These are phyloP conservation scores for Agrochola lota DNA, from an alignment of 2,888 invertebrate genomes.

Conservation along the genomic window DNA sequence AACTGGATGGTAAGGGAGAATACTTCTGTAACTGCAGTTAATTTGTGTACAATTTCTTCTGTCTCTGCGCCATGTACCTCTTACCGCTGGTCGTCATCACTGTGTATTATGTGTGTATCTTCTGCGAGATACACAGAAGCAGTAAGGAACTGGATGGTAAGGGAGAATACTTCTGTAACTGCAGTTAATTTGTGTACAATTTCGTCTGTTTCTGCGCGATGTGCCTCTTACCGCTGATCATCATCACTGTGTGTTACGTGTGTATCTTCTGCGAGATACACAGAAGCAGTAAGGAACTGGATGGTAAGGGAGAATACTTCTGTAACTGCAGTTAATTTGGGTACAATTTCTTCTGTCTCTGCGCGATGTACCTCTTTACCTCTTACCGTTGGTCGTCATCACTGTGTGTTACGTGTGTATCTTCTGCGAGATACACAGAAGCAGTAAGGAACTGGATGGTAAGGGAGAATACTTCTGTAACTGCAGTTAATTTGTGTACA, in stretches of 20 bases:
- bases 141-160: constrained; percentile 91
- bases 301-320: constrained; percentile 86
- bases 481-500: too few species aligned
- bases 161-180: constrained; percentile 47
- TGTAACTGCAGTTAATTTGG: too few species aligned
- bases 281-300: constrained; percentile 91
- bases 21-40: too few species aligned
- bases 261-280: constrained; percentile 94
- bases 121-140: constrained; percentile 93
- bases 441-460: too few species aligned
- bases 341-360: too few species aligned
- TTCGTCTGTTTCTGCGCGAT: constrained; percentile 93
- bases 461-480: too few species aligned
- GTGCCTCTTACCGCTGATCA: constrained; percentile 93
- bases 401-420: too few species aligned
- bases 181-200: constrained; percentile 79
- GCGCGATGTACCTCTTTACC: too few species aligned
- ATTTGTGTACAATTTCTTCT: constrained; percentile 95
- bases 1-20: constrained; percentile 90
- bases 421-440: too few species aligned
- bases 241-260: constrained; percentile 93
- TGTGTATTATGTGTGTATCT: constrained; percentile 93
- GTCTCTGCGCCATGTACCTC: constrained; percentile 94
- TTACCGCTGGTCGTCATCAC: constrained; percentile 93
- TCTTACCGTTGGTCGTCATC: too few species aligned